These are phyloP conservation scores for Palaemon carinicauda DNA, from an alignment of 1,140 invertebrate genomes.

Conservation along the genomic window DNA sequence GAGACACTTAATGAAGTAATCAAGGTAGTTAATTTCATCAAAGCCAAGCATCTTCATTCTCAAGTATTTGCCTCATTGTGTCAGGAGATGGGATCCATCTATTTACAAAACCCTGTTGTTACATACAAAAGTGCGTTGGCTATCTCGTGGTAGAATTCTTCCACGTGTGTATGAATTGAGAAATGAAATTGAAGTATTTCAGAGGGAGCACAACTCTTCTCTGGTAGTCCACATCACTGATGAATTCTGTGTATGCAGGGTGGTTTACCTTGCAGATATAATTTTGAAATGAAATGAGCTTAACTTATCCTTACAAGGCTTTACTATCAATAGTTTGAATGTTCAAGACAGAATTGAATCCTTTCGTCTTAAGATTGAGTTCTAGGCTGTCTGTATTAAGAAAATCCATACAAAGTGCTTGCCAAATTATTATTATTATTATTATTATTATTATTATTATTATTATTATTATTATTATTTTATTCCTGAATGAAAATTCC, in stretches of 20 bases:
- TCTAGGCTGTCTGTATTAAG: not conserved
- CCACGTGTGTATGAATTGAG: not conserved
- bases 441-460: too few species aligned
- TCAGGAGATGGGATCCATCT: too few species aligned
- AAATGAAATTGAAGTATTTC: not conserved
- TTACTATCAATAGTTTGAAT: not conserved
- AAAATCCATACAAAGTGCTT: too few species aligned
- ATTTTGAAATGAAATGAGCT: not conserved
- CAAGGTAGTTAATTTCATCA: constrained; percentile 19
- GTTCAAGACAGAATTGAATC: not conserved
- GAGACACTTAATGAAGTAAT: not conserved
- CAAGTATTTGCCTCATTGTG: not conserved
- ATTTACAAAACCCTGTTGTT: too few species aligned
- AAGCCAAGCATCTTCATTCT: not conserved
- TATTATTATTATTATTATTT: too few species aligned
- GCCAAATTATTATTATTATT: too few species aligned
- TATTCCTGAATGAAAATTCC: not conserved
- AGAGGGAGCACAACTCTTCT: not conserved
- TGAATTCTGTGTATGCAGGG: not conserved
- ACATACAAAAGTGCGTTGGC: too few species aligned
- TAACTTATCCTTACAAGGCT: constrained; percentile 8
- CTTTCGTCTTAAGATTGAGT: not conserved
- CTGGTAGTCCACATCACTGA: not conserved
- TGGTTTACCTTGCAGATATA: not conserved
- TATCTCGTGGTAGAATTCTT: not conserved